Conservation (phyloP, 2,888 invertebrate genomes). For the Yponomeuta sedellus region DNA sequence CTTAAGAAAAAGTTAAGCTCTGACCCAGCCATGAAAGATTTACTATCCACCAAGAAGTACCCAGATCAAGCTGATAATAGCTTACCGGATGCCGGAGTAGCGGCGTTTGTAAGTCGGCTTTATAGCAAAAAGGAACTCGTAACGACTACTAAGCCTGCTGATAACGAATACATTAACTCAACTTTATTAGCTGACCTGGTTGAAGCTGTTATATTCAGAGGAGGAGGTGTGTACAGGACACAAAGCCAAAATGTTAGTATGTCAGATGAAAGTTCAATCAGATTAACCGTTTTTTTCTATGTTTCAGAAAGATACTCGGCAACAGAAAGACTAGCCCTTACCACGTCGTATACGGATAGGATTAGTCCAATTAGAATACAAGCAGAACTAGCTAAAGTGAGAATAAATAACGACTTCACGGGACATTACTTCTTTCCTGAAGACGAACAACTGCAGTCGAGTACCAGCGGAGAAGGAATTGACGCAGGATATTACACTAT, state of each 20-base stretch:
- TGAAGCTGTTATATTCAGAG: slow-evolving; percentile 65
- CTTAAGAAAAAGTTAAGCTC: slow-evolving; percentile 54
- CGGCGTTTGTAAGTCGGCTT: slow-evolving; percentile 50
- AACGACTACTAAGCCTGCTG: slow-evolving; percentile 38
- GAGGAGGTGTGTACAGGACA: slow-evolving; percentile 36
- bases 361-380: slow-evolving; percentile 52
- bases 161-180: slow-evolving; percentile 52
- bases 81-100: slow-evolving; percentile 49
- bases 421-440: slow-evolving; percentile 69
- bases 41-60: slow-evolving; percentile 37
- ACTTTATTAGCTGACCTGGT: slow-evolving; percentile 63
- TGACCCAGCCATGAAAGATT: slow-evolving; percentile 51
- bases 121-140: slow-evolving; percentile 50
- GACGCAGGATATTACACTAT: slow-evolving; percentile 49
- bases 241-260: neutral
- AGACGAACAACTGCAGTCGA: slow-evolving; percentile 36
- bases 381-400: slow-evolving; percentile 52
- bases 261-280: too few relatives aligned
- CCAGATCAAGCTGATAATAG: slow-evolving; percentile 32
- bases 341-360: slow-evolving; percentile 29
- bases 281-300: slow-evolving; percentile 1
- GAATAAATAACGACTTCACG: slow-evolving; percentile 50
- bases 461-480: slow-evolving; percentile 34
- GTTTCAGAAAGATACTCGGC: slow-evolving; percentile 42
- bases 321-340: slow-evolving; percentile 28